These are phyloP conservation scores for Tipula confusa DNA, from an alignment of 2,888 invertebrate genomes.

Conservation along the genomic window DNA sequence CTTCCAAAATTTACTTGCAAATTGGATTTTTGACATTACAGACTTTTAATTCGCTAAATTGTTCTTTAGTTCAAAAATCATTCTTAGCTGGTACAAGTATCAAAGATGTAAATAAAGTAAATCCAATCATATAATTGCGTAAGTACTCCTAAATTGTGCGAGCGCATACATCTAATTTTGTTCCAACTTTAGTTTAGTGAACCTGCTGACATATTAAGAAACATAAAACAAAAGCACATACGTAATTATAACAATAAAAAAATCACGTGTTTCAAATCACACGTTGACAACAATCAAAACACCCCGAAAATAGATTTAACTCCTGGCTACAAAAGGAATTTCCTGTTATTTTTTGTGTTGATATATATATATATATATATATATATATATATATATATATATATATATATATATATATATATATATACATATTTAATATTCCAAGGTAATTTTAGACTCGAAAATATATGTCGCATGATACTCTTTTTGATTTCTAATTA, in stretches of 20 bases:
- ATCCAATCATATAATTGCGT: too few relatives aligned
- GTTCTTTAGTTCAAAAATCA: too few relatives aligned
- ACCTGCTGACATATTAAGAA: background rate
- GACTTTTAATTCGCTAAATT: too few relatives aligned
- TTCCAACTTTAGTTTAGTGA: background rate
- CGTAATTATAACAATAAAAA: constrained; percentile 26
- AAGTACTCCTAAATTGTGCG: too few relatives aligned
- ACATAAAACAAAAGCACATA: background rate
- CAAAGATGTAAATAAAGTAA: too few relatives aligned
- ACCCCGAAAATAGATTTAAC: background rate
- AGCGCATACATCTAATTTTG: too few relatives aligned
- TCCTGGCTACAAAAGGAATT: background rate
- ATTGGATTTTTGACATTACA: too few relatives aligned
- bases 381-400: background rate
- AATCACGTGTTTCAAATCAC: constrained; percentile 36
- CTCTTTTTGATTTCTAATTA: background rate
- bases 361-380: background rate
- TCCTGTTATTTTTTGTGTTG: background rate
- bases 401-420: background rate
- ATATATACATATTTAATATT: background rate
- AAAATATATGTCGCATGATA: background rate
- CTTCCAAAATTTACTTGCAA: too few relatives aligned
- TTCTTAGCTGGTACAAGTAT: too few relatives aligned
- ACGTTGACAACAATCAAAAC: constrained; percentile 36
- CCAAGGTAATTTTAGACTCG: background rate